Evolutionary conservation across 2,797 vertebrate species (phyloP), one percentile per base, ranked within the genome.

Genomic region (Crenichthys baileyi): DNA sequence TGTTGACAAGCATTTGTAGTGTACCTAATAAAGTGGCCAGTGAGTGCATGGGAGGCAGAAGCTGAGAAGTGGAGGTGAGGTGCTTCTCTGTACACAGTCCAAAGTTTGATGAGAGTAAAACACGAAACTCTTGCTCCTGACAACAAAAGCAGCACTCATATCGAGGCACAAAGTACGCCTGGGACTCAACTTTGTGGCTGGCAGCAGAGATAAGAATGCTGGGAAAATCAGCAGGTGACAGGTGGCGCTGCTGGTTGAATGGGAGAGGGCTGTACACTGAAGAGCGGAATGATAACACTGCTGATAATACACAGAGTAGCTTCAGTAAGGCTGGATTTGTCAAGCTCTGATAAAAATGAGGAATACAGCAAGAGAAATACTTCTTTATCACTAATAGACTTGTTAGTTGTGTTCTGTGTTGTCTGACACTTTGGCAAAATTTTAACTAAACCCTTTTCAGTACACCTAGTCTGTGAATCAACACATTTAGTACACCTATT

Each of bases 221-320:
- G 95, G 94, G 95, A 96, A 95, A 94, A 90, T 83, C 75, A 92
- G 88, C 94, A 95, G 94, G 94, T 94, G 94, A 84, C 90, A 91
- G 87, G 89, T 87, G 89, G 61, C 8, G n/a, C 65, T 79, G 76
- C 70, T 55, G 24, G 73, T 73, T 2, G 29, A 36, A 68, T 39
- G n/a, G 73, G 50, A 55, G 51, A 73, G 67, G 80, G 56, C 31
- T 29, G 67, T 79, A 67, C 71, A 55, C 73, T 60, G 65, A 68
- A 26, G 65, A 80, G 61, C 86, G 76, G 86, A 91, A 94, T 91
- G 87, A 91, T 89, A 92, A 91, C 87, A 88, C 70, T 65, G 36
- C 50, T 76, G 82, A 88, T 89, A 84, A 84, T 72, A 81, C 56
- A 46, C 70, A 46, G 75, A 73, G 58, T 12, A 70, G 48, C 63